phyloP scores from a whole-genome alignment of 1,140 invertebrate genomes.

The Eulimnadia texana region DNA sequence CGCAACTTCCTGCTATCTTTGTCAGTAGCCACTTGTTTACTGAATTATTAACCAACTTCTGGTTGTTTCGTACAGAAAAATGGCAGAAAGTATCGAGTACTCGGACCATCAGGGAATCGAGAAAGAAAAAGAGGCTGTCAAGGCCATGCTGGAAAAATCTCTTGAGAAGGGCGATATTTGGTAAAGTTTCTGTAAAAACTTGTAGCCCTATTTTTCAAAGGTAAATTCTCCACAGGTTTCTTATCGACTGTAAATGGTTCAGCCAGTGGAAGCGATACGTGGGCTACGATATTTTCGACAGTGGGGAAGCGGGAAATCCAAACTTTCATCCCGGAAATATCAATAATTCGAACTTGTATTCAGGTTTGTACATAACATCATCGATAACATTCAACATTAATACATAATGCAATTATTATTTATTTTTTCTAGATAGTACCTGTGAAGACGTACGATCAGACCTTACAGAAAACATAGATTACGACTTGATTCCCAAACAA shows the following conservation, averaged over 20 bases:
- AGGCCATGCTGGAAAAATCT: conserved; percentile 24
- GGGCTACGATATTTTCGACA: conserved; percentile 32
- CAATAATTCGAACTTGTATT: conserved; percentile 30
- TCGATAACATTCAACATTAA: conserved; percentile 24
- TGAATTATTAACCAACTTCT: conserved; percentile 28
- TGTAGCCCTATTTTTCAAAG: background rate
- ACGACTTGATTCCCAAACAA: conserved; percentile 31
- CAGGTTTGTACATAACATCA: background rate
- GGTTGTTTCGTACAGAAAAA: conserved; percentile 31
- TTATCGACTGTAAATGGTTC: conserved; percentile 35
- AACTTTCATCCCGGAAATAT: conserved; percentile 33
- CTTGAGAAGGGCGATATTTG: conserved; percentile 29
- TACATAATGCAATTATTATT: conserved; percentile 17
- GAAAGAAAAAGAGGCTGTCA: conserved; percentile 27
- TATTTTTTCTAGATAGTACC: conserved; percentile 22
- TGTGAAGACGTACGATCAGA: conserved; percentile 29
- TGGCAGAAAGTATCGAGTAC: conserved; percentile 29
- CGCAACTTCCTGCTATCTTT: too few species aligned
- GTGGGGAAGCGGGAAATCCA: conserved; percentile 26
- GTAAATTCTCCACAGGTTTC: conserved; percentile 28
- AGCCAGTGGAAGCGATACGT: conserved; percentile 37
- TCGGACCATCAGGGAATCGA: conserved; percentile 25
- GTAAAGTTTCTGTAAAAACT: conserved; percentile 20
- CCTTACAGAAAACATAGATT: conserved; percentile 36
- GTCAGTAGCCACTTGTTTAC: too few species aligned